phyloP scores from a whole-genome alignment of 2,113 vertebrate genomes.

The Alligator sinensis region DNA sequence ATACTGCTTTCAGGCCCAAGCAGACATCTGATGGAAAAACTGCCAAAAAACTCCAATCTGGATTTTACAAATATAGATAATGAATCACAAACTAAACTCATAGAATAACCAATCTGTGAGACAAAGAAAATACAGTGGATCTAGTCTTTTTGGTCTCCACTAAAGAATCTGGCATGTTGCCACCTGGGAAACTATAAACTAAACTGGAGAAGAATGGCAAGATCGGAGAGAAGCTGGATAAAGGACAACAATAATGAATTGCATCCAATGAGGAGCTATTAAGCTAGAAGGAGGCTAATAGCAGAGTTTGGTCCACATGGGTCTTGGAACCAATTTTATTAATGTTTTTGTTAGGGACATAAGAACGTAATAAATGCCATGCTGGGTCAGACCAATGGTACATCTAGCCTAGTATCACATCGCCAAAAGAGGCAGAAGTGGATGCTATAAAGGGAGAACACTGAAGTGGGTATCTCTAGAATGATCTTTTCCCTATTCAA shows the following conservation, averaged over 20 bases:
- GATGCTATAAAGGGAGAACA: too few species aligned
- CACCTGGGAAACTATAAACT: background rate
- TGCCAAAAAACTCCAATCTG: background rate
- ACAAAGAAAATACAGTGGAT: background rate
- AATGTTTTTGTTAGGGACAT: slow-evolving; percentile 35
- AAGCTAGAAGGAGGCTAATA: background rate
- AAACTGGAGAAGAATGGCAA: background rate
- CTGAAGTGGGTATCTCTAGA: too few species aligned
- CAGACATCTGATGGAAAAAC: background rate
- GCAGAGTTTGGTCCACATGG: background rate
- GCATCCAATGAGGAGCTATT: background rate
- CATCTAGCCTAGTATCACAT: too few species aligned
- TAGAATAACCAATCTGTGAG: too few species aligned
- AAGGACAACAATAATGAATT: background rate
- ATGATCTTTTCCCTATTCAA: too few species aligned
- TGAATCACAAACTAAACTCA: too few species aligned
- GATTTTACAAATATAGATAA: too few species aligned
- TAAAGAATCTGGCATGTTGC: background rate
- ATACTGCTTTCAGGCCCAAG: background rate
- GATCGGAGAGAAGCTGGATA: background rate
- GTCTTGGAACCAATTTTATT: background rate
- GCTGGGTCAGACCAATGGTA: too few species aligned
- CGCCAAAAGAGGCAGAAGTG: too few species aligned
- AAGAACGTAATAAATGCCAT: background rate
- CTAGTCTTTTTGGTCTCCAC: background rate